Evolutionary conservation across 2,113 vertebrate genomes (phyloP).

Genomic region (Zosterops borbonicus): DNA sequence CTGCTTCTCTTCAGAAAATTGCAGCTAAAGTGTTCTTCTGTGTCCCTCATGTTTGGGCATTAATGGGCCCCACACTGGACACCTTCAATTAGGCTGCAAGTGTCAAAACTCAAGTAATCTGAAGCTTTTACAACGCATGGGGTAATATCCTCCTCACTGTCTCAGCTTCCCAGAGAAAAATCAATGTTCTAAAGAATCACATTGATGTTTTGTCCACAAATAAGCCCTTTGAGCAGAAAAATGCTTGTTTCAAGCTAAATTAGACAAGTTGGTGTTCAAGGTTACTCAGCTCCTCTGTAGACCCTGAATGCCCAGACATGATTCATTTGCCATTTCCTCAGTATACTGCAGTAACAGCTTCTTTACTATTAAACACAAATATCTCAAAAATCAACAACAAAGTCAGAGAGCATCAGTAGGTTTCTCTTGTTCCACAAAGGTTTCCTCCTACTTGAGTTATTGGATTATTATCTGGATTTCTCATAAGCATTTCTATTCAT

Average conservation of each 20-base stretch:
- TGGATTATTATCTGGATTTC: not conserved
- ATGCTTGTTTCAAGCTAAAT: not conserved
- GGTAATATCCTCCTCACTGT: not conserved
- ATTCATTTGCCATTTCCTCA: not conserved
- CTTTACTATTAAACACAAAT: not conserved
- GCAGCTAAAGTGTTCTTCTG: not conserved
- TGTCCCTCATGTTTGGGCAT: not conserved
- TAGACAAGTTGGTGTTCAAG: not conserved
- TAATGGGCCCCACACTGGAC: not conserved
- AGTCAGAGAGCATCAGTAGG: not conserved
- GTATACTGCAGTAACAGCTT: not conserved
- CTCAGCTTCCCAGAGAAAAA: conserved; percentile 2
- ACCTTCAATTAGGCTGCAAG: not conserved
- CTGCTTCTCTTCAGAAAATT: not conserved
- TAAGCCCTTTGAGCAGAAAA: not conserved
- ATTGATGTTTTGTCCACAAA: not conserved
- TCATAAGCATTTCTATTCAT: not conserved
- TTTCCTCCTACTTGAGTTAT: not conserved
- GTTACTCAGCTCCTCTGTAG: not conserved
- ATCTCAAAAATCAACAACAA: not conserved
- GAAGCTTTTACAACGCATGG: not conserved
- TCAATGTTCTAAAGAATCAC: not conserved
- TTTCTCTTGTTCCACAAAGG: not conserved
- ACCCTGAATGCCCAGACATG: not conserved
- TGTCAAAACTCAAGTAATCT: not conserved